Conservation (phyloP, 2,888 invertebrate species). For the Uropetala carovei region DNA sequence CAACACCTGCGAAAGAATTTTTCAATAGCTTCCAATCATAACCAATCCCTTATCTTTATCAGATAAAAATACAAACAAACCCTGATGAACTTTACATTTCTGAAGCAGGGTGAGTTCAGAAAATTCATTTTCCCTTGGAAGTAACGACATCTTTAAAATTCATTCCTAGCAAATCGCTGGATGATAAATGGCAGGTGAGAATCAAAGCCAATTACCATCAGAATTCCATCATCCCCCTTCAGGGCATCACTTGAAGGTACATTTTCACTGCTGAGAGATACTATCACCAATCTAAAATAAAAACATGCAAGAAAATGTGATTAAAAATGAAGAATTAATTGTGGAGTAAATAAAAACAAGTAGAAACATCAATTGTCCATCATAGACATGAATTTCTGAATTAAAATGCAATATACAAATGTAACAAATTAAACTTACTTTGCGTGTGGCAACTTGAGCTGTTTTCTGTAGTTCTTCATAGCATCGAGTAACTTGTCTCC, state of each 20-base stretch:
- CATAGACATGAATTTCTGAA: neutral
- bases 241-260: neutral
- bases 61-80: neutral
- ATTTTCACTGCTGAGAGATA: neutral
- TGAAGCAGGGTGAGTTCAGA: neutral
- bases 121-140: neutral
- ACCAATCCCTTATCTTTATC: neutral
- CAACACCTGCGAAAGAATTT: neutral
- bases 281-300: conserved; percentile 30
- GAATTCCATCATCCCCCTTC: neutral
- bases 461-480: neutral
- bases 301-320: neutral
- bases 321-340: neutral
- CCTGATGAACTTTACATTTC: too few relatives aligned
- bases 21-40: neutral
- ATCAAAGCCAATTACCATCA: conserved; percentile 49
- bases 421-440: neutral
- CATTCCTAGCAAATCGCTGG: conserved; percentile 23
- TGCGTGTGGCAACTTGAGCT: neutral
- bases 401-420: neutral
- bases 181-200: conserved; percentile 49
- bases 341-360: neutral
- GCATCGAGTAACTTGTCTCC: neutral
- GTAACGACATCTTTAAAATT: neutral
- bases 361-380: neutral